Conservation (phyloP, 2,113 vertebrate species). For the Ancistrus triradiatus region DNA sequence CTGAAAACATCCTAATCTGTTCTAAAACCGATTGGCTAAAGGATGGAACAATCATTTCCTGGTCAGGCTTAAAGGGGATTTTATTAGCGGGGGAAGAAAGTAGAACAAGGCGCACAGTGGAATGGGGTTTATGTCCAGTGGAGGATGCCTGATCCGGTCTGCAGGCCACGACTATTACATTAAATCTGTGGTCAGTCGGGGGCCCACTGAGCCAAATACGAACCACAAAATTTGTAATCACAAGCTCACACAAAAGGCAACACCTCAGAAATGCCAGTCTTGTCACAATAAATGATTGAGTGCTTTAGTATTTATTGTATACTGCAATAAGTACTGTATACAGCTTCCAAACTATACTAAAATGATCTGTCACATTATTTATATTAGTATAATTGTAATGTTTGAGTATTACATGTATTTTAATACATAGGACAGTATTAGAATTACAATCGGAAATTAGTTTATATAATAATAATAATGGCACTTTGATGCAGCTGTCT, state of each 20-base stretch:
- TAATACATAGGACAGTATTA: too few species aligned
- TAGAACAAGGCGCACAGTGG: constrained; percentile 39
- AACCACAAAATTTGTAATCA: not conserved
- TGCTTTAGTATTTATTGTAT: too few species aligned
- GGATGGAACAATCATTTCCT: constrained; percentile 42
- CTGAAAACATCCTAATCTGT: constrained; percentile 28
- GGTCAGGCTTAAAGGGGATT: constrained; percentile 44
- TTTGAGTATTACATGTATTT: too few species aligned
- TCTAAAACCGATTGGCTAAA: constrained; percentile 33
- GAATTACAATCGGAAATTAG: too few species aligned
- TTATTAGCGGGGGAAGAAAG: constrained; percentile 42
- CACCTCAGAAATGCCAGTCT: not conserved
- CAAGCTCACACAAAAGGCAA: not conserved
- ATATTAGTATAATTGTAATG: too few species aligned
- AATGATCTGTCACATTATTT: too few species aligned
- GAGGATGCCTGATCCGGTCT: constrained; percentile 35
- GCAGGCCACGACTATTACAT: constrained; percentile 32
- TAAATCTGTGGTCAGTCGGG: constrained; percentile 35
- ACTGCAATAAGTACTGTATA: too few species aligned
- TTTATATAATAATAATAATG: too few species aligned
- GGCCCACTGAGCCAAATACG: constrained; percentile 12
- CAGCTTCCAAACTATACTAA: too few species aligned
- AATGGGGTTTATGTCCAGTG: constrained; percentile 46
- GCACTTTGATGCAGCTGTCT: too few species aligned
- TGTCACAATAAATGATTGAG: not conserved